phyloP scores from a whole-genome alignment of 2,888 invertebrate species.

The Andrena bicolor region DNA sequence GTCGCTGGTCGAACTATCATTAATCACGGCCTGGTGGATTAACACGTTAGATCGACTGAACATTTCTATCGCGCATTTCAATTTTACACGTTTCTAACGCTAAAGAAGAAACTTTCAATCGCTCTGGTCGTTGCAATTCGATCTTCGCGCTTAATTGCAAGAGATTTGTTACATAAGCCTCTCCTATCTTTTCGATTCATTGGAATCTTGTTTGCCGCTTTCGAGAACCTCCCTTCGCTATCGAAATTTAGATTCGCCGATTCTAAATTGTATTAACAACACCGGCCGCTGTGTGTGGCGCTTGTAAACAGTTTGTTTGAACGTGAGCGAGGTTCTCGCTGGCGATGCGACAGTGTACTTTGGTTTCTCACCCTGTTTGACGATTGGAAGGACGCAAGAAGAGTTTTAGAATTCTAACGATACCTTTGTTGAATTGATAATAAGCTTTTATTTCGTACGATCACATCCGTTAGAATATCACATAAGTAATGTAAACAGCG shows the following conservation, averaged over 20 bases:
- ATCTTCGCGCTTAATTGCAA: neutral
- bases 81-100: conserved; percentile 26
- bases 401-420: conserved; percentile 1
- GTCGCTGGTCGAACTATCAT: conserved; percentile 36
- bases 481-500: conserved; percentile 42
- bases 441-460: conserved; percentile 59
- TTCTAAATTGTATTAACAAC: neutral
- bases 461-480: conserved; percentile 44
- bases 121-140: neutral
- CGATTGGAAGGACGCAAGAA: neutral
- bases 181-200: neutral
- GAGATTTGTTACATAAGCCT: neutral
- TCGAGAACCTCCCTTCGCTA: neutral
- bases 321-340: conserved; percentile 18
- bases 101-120: neutral
- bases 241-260: neutral
- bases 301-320: conserved; percentile 45
- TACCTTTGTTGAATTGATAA: neutral
- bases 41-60: conserved; percentile 26
- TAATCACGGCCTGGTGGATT: neutral
- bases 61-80: neutral
- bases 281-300: conserved; percentile 8
- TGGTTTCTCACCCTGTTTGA: neutral
- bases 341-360: neutral
- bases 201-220: neutral